Base-by-base conservation (phyloP, 2,888 invertebrate genomes). In the Perdita meconis region DNA sequence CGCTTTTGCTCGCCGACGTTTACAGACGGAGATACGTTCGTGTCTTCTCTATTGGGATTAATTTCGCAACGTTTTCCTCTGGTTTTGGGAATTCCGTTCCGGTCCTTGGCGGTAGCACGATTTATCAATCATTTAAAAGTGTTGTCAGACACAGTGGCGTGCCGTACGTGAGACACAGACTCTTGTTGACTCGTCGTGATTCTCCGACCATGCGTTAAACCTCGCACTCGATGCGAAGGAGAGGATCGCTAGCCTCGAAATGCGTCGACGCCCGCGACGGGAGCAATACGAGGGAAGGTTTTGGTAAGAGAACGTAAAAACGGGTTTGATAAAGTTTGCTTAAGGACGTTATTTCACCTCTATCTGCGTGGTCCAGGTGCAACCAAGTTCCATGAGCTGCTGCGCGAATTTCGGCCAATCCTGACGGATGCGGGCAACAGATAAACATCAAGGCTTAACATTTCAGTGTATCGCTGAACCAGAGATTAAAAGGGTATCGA, bases 401-500 rank as follows among this genome's bases (percentile, higher is more conserved):
- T 96, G 96, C 94, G 96, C 96, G 95, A 96, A 94, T 94, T 96
- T 96, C 94, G 95, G 96, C 96, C 96, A 96, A 94, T 96, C 96
- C 96, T 96, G 93, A 91, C 92, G 89, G 84, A 87, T 86, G 90
- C 91, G 90, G 90, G 88, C 83, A 92, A 92, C 90, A 92, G 88
- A 92, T 89, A 91, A 92, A 91, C 87, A 87, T 73, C 80, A 84
- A 78, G 71, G 81, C 74, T 80, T 83, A 81, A 77, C 78, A 80
- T 74, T 79, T 80, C 68, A 67, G 55, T 73, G 64, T 65, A 55
- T 53, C 63, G 57, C 67, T 38, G 44, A 74, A 61, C 56, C 56
- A 64, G 63, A 69, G n/a, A 72, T 40, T 38, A n/a, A n/a, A n/a
- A 22, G 24, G 36, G 40, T 56, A 10, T 26, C 44, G 26, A 44